Conservation (phyloP, 2,888 invertebrate genomes). For the Lochmaea capreae region DNA sequence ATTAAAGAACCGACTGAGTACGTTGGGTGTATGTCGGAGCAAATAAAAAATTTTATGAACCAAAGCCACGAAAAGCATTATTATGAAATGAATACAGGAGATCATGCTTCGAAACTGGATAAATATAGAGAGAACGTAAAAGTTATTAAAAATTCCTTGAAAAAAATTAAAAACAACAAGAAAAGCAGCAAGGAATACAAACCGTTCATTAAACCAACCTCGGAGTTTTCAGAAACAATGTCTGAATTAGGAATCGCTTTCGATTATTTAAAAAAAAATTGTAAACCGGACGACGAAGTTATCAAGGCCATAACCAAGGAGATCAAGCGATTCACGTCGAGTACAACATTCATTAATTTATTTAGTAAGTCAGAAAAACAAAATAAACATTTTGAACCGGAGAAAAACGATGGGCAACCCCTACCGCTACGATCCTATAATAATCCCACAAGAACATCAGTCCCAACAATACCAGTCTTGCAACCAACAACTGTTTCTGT, state of each 20-base stretch:
- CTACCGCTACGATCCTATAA: not conserved
- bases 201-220: constrained; percentile 50
- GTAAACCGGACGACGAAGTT: constrained; percentile 59
- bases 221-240: constrained; percentile 52
- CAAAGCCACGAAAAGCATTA: not conserved
- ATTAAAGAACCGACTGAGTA: not conserved
- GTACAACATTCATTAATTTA: constrained; percentile 49
- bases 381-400: constrained; percentile 17
- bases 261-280: constrained; percentile 56
- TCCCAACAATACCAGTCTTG: constrained; percentile 3
- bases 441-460: constrained; percentile 2
- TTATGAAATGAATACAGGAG: not conserved
- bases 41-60: not conserved
- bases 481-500: not conserved
- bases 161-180: not conserved
- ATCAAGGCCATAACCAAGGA: constrained; percentile 59
- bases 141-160: not conserved
- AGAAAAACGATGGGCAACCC: not conserved
- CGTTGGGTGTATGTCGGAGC: not conserved
- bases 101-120: not conserved
- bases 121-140: not conserved
- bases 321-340: constrained; percentile 51
- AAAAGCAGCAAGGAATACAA: not conserved
- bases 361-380: constrained; percentile 39
- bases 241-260: constrained; percentile 58